phyloP scores from a whole-genome alignment of 2,113 vertebrate genomes.

The Nanger granti region DNA sequence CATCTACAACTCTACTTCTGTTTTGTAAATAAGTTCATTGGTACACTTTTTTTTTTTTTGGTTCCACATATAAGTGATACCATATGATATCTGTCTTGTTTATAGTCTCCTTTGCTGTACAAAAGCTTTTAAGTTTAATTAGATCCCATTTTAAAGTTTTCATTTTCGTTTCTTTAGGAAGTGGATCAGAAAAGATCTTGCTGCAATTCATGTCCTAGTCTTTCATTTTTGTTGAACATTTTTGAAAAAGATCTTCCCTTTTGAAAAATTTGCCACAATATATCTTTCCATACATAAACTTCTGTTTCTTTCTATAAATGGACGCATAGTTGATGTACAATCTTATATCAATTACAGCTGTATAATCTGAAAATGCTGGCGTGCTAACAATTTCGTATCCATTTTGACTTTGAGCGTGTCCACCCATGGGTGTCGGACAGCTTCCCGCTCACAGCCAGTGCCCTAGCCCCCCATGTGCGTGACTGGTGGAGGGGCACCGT shows the following conservation, averaged over 20 bases:
- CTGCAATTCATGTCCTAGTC: not conserved
- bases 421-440: fast-evolving
- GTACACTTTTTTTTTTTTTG: not conserved
- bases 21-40: not conserved
- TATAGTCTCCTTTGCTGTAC: not conserved
- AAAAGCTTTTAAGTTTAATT: not conserved
- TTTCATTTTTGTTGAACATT: not conserved
- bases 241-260: not conserved
- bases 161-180: not conserved
- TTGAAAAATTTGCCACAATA: not conserved
- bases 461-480: fast-evolving
- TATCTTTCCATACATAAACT: not conserved
- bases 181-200: not conserved
- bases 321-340: not conserved
- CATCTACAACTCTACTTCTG: not conserved
- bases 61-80: not conserved
- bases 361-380: not conserved
- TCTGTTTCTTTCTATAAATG: not conserved
- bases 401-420: not conserved
- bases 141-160: not conserved
- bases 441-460: fast-evolving
- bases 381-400: not conserved
- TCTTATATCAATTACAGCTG: not conserved
- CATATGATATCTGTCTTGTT: not conserved
- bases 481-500: fast-evolving